Evolutionary conservation across 2,797 vertebrate species (phyloP), one percentile per base, ranked within the genome.

Genomic region (Rhynchonycteris naso): DNA sequence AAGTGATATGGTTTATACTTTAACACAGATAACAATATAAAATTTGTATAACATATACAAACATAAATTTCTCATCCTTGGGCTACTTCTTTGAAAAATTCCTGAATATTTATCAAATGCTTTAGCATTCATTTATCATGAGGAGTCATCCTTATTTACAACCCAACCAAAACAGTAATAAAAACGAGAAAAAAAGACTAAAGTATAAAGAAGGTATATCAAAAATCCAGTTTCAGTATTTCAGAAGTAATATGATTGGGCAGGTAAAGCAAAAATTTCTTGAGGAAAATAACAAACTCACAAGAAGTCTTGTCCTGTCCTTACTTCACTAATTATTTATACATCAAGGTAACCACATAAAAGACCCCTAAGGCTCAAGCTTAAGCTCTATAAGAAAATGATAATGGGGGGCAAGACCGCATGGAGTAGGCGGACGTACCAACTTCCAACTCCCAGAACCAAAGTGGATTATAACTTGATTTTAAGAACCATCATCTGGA

Each of bases 261-360:
- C 63, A 83, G 63, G 89, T 24, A 84, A 93, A 78, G 28, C n/a
- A n/a, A 76, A 15, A 63, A 13, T 26, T 80, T 86, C 81, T 58
- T 50, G 10, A 72, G 35, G 58, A 85, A 94, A 85, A 86, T 54
- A 68, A 63, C 63, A 90, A n/a, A 52, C n/a, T 82, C 89, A 21
- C 47, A 61, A 69, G 47, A 84, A 78, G 47, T 7, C 22, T 84
- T 71, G 63, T 76, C n/a, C 30, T 30, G 56, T 71, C 63, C 69
- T 63, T 54, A 90, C 78, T 63, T 78, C 71, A 69, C 63, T n/a
- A 52, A 93, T n/a, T 52, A 69, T 26, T 63, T 69, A 84, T n/a
- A 71, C 54, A 78, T 38, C 68, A 83, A 78, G 43, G 54, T 63
- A 61, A 33, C 14, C 72, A 84, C 54, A 69, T 28, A 75, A 78